Evolutionary conservation across 2,113 vertebrate genomes (phyloP).

Genomic region (Bufo gargarizans): DNA sequence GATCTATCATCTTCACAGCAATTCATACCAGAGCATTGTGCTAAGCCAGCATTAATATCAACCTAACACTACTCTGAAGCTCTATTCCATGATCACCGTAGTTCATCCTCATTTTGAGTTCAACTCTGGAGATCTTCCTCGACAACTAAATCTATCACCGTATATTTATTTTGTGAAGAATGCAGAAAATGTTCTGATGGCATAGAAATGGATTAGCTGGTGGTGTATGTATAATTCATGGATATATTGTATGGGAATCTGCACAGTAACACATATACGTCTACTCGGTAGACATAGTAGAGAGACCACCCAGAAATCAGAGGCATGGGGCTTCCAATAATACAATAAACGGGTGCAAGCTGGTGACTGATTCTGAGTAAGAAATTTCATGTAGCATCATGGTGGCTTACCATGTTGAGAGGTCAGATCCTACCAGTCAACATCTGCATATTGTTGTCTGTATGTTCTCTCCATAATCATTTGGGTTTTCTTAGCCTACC

Average conservation of each 20-base stretch:
- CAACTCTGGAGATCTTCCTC: neutral
- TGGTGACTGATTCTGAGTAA: neutral
- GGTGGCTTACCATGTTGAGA: neutral
- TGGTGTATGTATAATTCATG: neutral
- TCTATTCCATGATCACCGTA: neutral
- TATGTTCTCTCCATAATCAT: neutral
- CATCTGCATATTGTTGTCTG: neutral
- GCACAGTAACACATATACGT: neutral
- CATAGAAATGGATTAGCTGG: neutral
- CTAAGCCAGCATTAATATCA: slow-evolving; percentile 24
- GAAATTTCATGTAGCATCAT: neutral
- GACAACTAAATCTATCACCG: neutral
- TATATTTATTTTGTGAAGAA: neutral
- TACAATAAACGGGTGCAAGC: neutral
- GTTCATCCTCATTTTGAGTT: neutral
- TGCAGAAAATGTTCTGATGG: neutral
- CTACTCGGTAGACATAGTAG: neutral
- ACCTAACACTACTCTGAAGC: neutral
- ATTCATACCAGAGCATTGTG: neutral
- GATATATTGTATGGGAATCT: neutral
- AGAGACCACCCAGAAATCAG: neutral
- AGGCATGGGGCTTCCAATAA: neutral
- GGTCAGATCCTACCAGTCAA: neutral
- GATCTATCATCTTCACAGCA: slow-evolving; percentile 47
- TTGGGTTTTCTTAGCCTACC: neutral